Evolutionary conservation across 2,797 vertebrate species (phyloP), one percentile per base, ranked within the genome.

Genomic region (Centroberyx gerrardi): DNA sequence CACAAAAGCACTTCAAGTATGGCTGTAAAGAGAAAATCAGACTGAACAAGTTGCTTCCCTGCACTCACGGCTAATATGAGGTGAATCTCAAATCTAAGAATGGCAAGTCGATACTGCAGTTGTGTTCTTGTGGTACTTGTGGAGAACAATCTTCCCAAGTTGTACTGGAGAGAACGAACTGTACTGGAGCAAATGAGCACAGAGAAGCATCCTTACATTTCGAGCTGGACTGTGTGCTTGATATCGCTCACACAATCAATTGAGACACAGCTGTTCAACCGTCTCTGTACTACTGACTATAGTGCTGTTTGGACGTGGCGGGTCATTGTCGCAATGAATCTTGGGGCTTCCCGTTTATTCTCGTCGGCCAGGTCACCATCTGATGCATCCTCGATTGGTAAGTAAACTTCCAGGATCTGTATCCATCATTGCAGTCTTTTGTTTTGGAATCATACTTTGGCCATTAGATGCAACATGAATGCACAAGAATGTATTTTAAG

Each of bases 211-310:
- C 22, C 69, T 70, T 70, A 33, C 69, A 40, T 68, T 5, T 52
- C 54, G 12, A 68, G 77, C 66, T 62, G 54, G 68, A 52, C 75
- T 70, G 72, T 14, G 31, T 53, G 64, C 59, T 81, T 8, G 36
- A 73, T 52, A 68, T 55, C 33, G 40, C 74, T 64, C 14, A 1
- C 17, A 18, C 68, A 68, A 72, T 87, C 71, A 36, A 83, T 78
- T 59, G 51, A 80, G 33, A 38, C 65, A 49, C n/a, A 42, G 28
- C 17, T 72, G 61, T 44, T 70, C 48, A 33, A 18, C 33, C 48
- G 18, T 64, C 46, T 71, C 56, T 38, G 58, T 36, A 36, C 51
- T 54, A 5, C 27, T 52, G 58, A 62, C 55, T 2, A 22, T 22
- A 22, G 22, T 22, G 22, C 22, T n/a, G n/a, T n/a, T 22, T 22